Evolutionary conservation across 2,797 vertebrate genomes (phyloP).

Genomic region (Onychomys torridus): DNA sequence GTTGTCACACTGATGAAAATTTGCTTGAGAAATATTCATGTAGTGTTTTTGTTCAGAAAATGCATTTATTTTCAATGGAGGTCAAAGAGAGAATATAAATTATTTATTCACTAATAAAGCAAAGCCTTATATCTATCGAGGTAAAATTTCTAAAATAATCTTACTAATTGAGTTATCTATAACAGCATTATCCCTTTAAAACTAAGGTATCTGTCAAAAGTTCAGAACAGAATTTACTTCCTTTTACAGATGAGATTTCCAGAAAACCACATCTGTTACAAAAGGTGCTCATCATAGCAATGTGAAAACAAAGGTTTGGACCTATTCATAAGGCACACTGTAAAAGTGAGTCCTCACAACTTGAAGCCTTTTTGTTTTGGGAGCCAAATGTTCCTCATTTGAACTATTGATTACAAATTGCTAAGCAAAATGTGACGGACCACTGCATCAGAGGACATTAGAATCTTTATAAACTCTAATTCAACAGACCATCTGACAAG

Average conservation of each 20-base stretch:
- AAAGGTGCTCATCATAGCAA: background rate
- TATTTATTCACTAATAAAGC: background rate
- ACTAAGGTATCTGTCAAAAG: background rate
- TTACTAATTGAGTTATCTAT: background rate
- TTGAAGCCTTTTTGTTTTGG: background rate
- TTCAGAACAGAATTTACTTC: background rate
- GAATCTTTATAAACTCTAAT: background rate
- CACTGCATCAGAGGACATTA: background rate
- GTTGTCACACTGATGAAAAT: background rate
- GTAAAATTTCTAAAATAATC: background rate
- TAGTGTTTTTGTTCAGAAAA: background rate
- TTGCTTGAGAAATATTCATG: background rate
- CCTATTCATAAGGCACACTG: background rate
- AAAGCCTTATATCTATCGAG: background rate
- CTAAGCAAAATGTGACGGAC: background rate
- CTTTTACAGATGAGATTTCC: background rate
- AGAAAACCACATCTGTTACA: background rate
- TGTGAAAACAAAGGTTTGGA: background rate
- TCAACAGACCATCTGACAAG: background rate
- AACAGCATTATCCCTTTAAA: background rate
- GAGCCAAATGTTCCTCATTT: background rate
- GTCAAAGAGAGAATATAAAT: background rate
- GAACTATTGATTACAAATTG: background rate
- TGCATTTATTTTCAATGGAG: background rate
- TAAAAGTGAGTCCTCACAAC: background rate